A percentile compares a stretch with the other conserved stretches of the same genome.
Evolutionary conservation across 2,797 vertebrate species (phyloP).

Genomic region (Triplophysa yarkandensis): DNA sequence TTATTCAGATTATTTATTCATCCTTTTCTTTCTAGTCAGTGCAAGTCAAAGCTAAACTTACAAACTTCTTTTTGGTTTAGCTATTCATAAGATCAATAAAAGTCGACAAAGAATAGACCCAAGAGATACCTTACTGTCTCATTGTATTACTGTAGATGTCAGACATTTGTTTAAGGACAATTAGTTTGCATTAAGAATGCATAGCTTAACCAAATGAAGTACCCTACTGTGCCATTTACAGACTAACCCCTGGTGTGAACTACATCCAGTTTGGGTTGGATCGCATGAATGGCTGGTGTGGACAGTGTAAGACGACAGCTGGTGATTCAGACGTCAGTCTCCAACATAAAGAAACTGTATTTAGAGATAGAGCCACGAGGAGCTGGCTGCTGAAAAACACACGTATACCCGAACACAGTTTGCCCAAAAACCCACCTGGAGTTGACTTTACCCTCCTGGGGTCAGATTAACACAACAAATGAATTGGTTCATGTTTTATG

Average conservation of each 20-base stretch:
- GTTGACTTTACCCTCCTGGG: neutral
- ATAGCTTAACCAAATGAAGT: neutral
- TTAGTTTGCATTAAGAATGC: neutral
- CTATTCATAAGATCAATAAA: neutral
- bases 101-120: neutral
- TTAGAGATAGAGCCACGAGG: neutral
- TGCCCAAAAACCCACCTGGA: neutral
- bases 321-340: slow-evolving; percentile 8
- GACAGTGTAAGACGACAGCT: neutral
- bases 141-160: neutral
- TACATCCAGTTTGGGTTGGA: neutral
- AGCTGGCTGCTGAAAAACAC: neutral
- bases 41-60: too few species aligned
- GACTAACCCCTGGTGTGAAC: neutral
- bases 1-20: neutral
- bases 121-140: neutral
- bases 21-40: too few species aligned
- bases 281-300: neutral
- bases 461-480: neutral
- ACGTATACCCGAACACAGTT: neutral
- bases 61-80: neutral
- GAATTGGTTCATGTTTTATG: neutral
- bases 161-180: neutral
- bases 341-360: neutral
- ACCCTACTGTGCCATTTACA: neutral